Evolutionary conservation across 2,797 vertebrate genomes (phyloP), one percentile per base, ranked within the genome.

Genomic region (Furcifer pardalis): DNA sequence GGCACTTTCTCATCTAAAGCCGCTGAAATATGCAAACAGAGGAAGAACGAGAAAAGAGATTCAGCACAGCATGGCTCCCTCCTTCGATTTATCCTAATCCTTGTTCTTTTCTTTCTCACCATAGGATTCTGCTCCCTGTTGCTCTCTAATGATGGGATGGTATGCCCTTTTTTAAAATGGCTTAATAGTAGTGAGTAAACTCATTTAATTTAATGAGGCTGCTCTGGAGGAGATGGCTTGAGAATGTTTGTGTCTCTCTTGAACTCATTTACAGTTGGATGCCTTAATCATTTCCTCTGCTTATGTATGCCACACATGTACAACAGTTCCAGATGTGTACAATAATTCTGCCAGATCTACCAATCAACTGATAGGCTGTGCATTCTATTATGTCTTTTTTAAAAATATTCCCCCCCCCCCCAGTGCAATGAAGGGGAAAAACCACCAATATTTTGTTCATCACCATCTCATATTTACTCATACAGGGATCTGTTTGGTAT

Each of bases 51-150:
- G 63, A 65, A 65, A 89, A 60, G 69, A 59, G 52, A 84, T 88
- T 79, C 74, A 66, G 73, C 59, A 0, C 82, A 85, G 69, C 7
- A 85, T 13, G 56, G 56, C 66, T 89, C 40, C 5, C 76, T 84
- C 86, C 52, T 87, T 89, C 69, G 0, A 32, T 90, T 89, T 84
- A 88, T 86, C 76, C 90, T 85, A 91, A 90, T 91, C 77, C 42
- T 4, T 21, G 40, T 84, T 89, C 78, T 77, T 78, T 87, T 76
- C 56, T 68, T 81, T 91, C 90, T 87, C 23, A 4, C 44, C 79
- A 42, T n/a, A 21, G 83, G 56, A n/a, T n/a, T 86, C 81, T 72
- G 85, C 7, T 30, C 15, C 4, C 86, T 56, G 17, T 56, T 86
- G 66, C 23, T 84, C 37, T 81, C 79, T 42, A 83, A 85, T 73